These are phyloP conservation scores for Homalodisca vitripennis DNA, from an alignment of 1,140 invertebrate species.

Conservation along the genomic window DNA sequence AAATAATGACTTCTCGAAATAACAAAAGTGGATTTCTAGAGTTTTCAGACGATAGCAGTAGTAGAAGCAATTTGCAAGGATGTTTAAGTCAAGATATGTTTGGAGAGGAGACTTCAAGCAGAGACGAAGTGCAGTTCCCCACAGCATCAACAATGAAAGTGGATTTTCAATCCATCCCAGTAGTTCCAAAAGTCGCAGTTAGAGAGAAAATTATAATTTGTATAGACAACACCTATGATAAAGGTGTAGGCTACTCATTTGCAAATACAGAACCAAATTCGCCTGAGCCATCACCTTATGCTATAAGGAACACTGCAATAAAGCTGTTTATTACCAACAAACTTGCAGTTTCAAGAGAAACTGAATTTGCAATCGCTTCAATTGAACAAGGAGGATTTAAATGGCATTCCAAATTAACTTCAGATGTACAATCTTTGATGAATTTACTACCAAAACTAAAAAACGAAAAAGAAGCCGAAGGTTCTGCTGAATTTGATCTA, in stretches of 20 bases:
- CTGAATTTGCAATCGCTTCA: not conserved
- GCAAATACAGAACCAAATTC: not conserved
- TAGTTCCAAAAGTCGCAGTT: not conserved
- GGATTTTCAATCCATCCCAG: not conserved
- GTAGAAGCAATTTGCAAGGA: too few relatives aligned
- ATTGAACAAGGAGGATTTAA: not conserved
- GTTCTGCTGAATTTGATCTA: not conserved
- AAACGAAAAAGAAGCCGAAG: not conserved
- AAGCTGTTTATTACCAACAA: not conserved
- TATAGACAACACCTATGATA: not conserved
- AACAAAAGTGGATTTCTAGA: too few relatives aligned
- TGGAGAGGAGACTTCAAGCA: too few relatives aligned
- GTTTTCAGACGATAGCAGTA: too few relatives aligned
- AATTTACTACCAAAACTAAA: not conserved
- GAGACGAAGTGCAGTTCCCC: too few relatives aligned
- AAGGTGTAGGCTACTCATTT: not conserved
- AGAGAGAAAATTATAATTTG: not conserved
- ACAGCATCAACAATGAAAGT: too few relatives aligned
- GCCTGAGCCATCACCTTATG: not conserved
- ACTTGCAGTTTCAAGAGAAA: not conserved
- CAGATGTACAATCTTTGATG: not conserved
- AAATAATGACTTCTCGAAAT: too few relatives aligned
- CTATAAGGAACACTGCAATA: not conserved
- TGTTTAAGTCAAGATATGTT: too few relatives aligned
- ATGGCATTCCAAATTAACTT: not conserved